Base-by-base conservation (phyloP, 2,888 invertebrate genomes). In the Calliopum simillimum region DNA sequence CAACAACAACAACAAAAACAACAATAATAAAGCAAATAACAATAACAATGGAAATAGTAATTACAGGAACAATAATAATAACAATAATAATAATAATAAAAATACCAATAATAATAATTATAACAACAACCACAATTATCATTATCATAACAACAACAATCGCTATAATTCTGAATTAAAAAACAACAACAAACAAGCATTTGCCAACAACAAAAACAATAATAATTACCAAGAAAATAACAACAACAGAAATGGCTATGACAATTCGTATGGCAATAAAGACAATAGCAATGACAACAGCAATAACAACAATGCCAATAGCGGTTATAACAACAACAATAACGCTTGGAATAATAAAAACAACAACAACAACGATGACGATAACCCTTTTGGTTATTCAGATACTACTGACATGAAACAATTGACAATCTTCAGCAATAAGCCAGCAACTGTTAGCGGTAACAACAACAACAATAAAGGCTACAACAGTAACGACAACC, bases 341-440 rank as follows among this genome's bases (percentile, higher is more conserved):
- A 58, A 58, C 4, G 33, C 4, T 11, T 12, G 14, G 14, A 62
- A 44, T 44, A 6, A 14, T 23, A 33, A 68, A 19, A n/a, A 49
- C 3, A 33, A 51, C 53, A 68, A 53, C 53, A 59, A 61, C 44
- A 23, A 69, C 46, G 33, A 49, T 19, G 41, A 43, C 46, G 44
- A 55, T 23, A 21, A 14, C 23, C 0, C 33, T 33, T 33, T 3
- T 8, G 1, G 1, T 33, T 8, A 33, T 33, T 6, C 33, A 33
- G 33, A 33, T 33, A 33, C 8, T 8, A 44, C 44, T 13, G 14
- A 6, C 44, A 44, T 25, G 14, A 11, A 25, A 25, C 33, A 25
- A 19, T 19, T 61, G 19, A 51, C 13, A 16, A 21, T 11, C 51
- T 19, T 14, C 51, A 21, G 21, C 12, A 21, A 19, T 16, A 21